Conservation (phyloP, 2,888 invertebrate genomes). For the Agrenia bidenticulata region DNA sequence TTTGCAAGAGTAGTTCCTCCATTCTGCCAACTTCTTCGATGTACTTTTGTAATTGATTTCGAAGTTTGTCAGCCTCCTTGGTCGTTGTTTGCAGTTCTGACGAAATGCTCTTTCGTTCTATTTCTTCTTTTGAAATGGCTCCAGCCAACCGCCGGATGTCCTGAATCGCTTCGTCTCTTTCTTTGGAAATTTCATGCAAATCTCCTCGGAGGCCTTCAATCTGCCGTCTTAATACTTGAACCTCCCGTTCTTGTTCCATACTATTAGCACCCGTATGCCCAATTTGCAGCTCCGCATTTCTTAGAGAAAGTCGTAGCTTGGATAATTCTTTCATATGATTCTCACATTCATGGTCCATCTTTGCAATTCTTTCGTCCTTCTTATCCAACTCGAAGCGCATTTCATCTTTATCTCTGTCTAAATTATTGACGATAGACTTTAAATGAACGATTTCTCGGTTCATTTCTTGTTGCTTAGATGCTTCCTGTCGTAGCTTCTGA, state of each 20-base stretch:
- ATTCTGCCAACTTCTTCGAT: constrained; percentile 51
- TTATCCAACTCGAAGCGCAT: constrained; percentile 46
- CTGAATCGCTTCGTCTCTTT: constrained; percentile 44
- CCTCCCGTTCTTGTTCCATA: constrained; percentile 45
- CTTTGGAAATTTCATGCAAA: constrained; percentile 38
- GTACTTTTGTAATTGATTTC: constrained; percentile 47
- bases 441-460: constrained; percentile 30
- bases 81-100: constrained; percentile 42
- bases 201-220: constrained; percentile 39
- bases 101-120: constrained; percentile 37
- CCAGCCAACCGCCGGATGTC: constrained; percentile 36
- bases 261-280: constrained; percentile 45
- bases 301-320: constrained; percentile 40
- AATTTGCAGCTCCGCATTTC: constrained; percentile 45
- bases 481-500: constrained; percentile 29
- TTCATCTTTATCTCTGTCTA: constrained; percentile 45
- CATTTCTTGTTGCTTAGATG: constrained; percentile 12
- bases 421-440: constrained; percentile 20
- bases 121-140: constrained; percentile 33
- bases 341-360: constrained; percentile 29
- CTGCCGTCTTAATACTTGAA: constrained; percentile 34
- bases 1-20: constrained; percentile 48
- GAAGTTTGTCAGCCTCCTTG: constrained; percentile 45
- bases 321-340: constrained; percentile 36
- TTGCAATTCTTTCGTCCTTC: constrained; percentile 46